These are phyloP conservation scores for Hystrix brachyura DNA, from an alignment of 2,113 vertebrate genomes.

Conservation along the genomic window DNA sequence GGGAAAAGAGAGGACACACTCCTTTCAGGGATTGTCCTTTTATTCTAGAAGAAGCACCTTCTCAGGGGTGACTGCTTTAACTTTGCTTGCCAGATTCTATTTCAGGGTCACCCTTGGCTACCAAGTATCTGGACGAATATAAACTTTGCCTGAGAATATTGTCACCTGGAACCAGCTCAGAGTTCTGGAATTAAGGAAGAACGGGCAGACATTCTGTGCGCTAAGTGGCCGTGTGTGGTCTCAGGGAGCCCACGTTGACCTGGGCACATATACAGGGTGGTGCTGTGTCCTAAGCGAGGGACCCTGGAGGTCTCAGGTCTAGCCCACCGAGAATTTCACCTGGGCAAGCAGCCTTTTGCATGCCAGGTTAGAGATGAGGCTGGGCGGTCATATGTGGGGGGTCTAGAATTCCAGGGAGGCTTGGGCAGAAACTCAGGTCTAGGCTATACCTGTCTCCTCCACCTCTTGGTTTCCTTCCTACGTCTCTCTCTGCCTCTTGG, in stretches of 20 bases:
- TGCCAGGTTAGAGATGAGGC: no score
- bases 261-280: not conserved
- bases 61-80: not conserved
- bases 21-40: not conserved
- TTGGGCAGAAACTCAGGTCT: not conserved
- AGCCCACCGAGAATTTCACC: fast-evolving
- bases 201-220: not conserved
- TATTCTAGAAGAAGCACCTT: not conserved
- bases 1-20: not conserved
- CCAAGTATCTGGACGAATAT: not conserved
- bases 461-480: not conserved
- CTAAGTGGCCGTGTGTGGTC: not conserved
- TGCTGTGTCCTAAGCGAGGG: not conserved
- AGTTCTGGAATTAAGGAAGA: not conserved
- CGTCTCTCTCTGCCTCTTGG: not conserved
- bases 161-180: not conserved
- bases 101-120: not conserved
- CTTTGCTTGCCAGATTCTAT: not conserved
- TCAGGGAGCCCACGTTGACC: not conserved
- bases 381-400: not conserved
- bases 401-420: not conserved
- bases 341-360: not conserved
- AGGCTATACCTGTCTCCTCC: not conserved
- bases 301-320: not conserved
- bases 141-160: not conserved